Percentiles rank a stretch among this genome's conserved stretches.
Evolutionary conservation across 2,797 vertebrate species (phyloP).

Genomic region (Lepus townsendii): DNA sequence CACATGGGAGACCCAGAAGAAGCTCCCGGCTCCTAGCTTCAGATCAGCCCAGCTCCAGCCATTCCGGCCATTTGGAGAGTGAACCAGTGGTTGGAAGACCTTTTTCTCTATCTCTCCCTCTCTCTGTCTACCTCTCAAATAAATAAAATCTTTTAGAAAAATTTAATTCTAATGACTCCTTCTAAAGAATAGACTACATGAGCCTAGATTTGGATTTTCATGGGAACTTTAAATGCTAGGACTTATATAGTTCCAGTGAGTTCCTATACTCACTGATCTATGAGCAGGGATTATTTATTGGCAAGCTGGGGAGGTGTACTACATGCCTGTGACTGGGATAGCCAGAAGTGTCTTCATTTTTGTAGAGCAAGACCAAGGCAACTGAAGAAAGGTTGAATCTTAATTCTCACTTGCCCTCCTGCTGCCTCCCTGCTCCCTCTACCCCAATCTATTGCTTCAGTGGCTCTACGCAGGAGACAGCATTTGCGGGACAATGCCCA

Average conservation of each 20-base stretch:
- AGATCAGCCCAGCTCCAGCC: too few species aligned
- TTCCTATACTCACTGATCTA: not conserved
- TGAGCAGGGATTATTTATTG: conserved; percentile 14
- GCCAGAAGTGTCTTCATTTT: not conserved
- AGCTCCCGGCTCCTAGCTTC: too few species aligned
- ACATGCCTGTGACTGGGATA: not conserved
- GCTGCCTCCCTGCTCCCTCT: not conserved
- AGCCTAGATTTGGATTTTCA: not conserved
- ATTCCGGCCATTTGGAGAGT: too few species aligned
- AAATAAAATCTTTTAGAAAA: too few species aligned
- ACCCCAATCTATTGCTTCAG: not conserved
- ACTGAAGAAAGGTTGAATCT: not conserved
- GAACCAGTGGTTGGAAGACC: too few species aligned
- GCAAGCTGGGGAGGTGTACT: not conserved
- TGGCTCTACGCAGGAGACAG: not conserved
- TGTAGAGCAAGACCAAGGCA: not conserved
- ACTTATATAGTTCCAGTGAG: not conserved
- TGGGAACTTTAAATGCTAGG: conserved; percentile 11
- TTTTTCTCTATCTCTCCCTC: too few species aligned
- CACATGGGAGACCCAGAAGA: too few species aligned
- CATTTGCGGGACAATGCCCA: not conserved
- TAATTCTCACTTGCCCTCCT: not conserved
- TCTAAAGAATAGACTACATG: not conserved
- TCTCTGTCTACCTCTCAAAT: too few species aligned
- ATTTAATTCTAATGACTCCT: not conserved